Evolutionary conservation across 2,113 vertebrate genomes (phyloP), one percentile per base, ranked within the genome.

Genomic region (Microtus richardsoni): DNA sequence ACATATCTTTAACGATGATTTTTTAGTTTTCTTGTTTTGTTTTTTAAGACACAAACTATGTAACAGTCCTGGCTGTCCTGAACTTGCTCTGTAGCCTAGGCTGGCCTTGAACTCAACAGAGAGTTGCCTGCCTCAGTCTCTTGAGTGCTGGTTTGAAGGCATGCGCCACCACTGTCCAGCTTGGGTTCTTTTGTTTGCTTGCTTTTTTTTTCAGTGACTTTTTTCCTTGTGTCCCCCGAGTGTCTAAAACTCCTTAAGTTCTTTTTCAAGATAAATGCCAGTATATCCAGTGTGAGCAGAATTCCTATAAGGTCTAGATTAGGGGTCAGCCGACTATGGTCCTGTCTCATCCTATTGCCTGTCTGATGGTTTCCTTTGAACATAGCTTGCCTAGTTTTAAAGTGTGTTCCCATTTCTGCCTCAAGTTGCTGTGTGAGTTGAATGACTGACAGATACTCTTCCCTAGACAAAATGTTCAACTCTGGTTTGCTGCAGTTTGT

Each of bases 221-320:
- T 89, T 84, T 93, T 78, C 58, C 44, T 95, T 68, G 77, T 83
- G 0, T 89, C 44, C 74, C 24, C 88, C 73, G 8, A 77, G 0
- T 91, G 22, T 30, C 26, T 95, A 22, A 92, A 4, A 71, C 58
- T 66, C 60, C 66, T 77, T 87, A 75, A 19, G n/a, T 93, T 94
- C n/a, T 17, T 94, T 89, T 22, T 87, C 47, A 87, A 68, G 22
- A n/a, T 91, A 66, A 88, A 95, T 74, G 82, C 22, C 52, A 95
- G 41, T 89, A 41, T 44, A 78, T 83, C 79, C 88, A 89, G 77
- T 16, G 13, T 86, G 30, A 47, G 68, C 36, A 58, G 78, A 60
- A 44, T 28, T 62, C 39, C 6, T 70, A 26, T 1, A 47, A 85
- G 44, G 22, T 44, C 12, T 85, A n/a, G 11, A 26, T 7, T 60